phyloP scores from a whole-genome alignment of 2,888 invertebrate species.

The Eupsilia transversa region DNA sequence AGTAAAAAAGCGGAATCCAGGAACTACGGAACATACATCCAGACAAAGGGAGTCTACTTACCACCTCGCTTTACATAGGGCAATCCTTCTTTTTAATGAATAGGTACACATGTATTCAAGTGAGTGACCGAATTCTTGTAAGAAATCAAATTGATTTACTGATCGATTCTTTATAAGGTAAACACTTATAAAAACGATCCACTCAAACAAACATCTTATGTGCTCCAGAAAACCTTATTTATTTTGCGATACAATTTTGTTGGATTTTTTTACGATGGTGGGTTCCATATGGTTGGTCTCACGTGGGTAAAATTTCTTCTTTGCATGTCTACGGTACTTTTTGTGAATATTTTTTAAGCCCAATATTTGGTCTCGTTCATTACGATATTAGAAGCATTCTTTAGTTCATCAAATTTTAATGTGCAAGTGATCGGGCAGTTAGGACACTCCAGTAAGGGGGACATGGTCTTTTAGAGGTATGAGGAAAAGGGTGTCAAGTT shows the following conservation, averaged over 20 bases:
- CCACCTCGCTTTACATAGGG: background rate
- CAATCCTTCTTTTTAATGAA: background rate
- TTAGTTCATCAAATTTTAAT: background rate
- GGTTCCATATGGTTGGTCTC: too few species aligned
- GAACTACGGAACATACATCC: too few species aligned
- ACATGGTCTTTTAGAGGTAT: too few species aligned
- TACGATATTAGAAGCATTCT: background rate
- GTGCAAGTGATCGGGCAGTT: background rate
- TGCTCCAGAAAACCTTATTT: constrained; percentile 16
- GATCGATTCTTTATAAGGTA: constrained; percentile 1
- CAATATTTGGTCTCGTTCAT: too few species aligned
- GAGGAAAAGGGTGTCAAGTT: too few species aligned
- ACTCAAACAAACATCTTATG: constrained; percentile 29
- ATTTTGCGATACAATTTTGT: constrained; percentile 5
- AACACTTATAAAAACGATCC: constrained; percentile 24
- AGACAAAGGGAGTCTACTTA: too few species aligned
- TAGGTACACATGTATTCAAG: background rate
- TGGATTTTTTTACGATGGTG: background rate
- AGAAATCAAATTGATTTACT: constrained; percentile 22
- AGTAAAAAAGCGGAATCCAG: too few species aligned
- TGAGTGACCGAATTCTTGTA: background rate
- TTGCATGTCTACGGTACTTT: background rate
- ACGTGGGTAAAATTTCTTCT: background rate
- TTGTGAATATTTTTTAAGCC: background rate
- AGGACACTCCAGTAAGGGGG: background rate